A percentile compares a stretch with the other conserved stretches of the same genome.
phyloP scores from a whole-genome alignment of 2,113 vertebrate genomes.

The Ceyx cyanopectus region DNA sequence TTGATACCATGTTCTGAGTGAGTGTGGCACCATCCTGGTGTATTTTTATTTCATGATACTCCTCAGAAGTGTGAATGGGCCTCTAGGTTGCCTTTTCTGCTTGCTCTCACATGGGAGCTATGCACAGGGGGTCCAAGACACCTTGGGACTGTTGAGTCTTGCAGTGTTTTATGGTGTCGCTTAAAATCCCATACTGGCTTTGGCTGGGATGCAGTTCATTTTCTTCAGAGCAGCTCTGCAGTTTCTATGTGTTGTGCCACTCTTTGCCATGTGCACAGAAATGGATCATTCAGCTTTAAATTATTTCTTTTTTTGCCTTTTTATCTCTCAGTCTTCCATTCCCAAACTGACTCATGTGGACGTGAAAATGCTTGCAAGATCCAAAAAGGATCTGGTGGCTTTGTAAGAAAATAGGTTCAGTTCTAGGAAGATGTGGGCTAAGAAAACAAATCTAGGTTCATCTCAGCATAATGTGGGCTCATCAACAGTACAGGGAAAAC shows the following conservation, averaged over 20 bases:
- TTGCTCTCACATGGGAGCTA: not conserved
- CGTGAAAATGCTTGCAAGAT: not conserved
- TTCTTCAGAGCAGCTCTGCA: not conserved
- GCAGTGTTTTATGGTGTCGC: not conserved
- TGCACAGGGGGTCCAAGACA: not conserved
- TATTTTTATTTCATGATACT: not conserved
- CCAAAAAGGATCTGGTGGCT: conserved; percentile 27
- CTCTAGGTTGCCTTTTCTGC: not conserved
- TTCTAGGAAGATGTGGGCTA: conserved; percentile 68
- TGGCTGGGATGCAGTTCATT: not conserved
- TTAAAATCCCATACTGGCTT: not conserved
- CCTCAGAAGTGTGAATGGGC: not conserved
- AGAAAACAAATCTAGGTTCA: conserved; percentile 62
- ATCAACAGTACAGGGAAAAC: not conserved
- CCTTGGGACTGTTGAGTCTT: not conserved
- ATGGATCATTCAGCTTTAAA: not conserved
- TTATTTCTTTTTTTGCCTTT: not conserved
- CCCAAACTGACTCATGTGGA: not conserved
- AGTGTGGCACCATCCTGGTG: not conserved
- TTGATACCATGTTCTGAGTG: not conserved
- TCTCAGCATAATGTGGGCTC: conserved; percentile 45
- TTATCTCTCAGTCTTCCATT: not conserved
- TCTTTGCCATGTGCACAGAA: not conserved
- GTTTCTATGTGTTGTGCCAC: not conserved
- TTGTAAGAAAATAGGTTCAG: conserved; percentile 51